Base-by-base conservation (phyloP, 1,140 invertebrate species). In the Planococcus citri region DNA sequence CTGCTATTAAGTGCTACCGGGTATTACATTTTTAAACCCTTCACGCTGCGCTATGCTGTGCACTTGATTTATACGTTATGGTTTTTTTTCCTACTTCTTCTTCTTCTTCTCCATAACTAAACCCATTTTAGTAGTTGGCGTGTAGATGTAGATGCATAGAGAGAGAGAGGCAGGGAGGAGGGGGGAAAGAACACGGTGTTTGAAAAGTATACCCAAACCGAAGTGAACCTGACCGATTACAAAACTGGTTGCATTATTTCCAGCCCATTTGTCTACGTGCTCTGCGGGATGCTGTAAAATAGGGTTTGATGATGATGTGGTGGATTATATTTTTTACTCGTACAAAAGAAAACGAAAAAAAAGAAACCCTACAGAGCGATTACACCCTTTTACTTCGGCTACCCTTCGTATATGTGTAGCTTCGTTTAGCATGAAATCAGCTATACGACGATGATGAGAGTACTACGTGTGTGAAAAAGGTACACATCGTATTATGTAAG, bases 31-130 rank as follows among this genome's bases (percentile, higher is more conserved):
- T 27, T 4, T 4, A 64, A 27, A 27, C 60, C 60, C 25, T 64
- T 64, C 60, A 64, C 60, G 60, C 60, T 64, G 60, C 9, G 60
- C 17, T 64, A n/a, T n/a, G 6, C 51, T 64, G 22, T 64, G 60
- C 60, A 64, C 60, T 64, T 64, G 60, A 64, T 64, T 64, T 64
- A 64, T 64, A 20, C 20, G 20, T 64, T 24, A 22, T 64, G 21
- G 10, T 17, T 64, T 22, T 27, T 64, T 17, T 27, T 25, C 24
- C 20, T 64, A 4, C 24, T 64, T 64, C 17, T 27, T 21, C 60
- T 25, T 64, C 20, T 64, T 25, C 24, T 64, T 64, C 17, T 27
- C 60, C 60, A 17, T 25, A 17, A 25, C 60, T 64, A 25, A 25
- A 24, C 3, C 60, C 25, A 64, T 64, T 27, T 64, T 22, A 25